Conservation (phyloP, 2,113 vertebrate species). For the Varanus salvator region DNA sequence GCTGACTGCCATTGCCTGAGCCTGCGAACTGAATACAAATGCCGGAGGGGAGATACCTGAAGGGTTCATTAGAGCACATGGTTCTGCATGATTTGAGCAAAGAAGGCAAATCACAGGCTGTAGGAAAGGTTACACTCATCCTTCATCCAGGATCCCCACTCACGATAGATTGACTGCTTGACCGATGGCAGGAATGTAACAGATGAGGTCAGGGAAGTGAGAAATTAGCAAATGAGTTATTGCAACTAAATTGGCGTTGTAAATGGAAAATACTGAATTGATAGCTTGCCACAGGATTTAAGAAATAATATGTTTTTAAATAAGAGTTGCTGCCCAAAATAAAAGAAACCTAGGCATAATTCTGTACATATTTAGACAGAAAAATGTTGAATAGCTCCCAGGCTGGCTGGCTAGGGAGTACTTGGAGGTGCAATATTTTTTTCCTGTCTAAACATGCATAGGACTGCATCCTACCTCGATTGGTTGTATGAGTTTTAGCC, state of each 20-base stretch:
- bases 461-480: neutral
- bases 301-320: neutral
- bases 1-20: neutral
- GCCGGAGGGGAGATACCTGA: neutral
- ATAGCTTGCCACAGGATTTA: neutral
- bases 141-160: neutral
- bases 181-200: neutral
- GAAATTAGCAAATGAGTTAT: neutral
- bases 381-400: no score
- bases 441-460: no score
- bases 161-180: neutral
- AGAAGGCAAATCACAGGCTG: neutral
- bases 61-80: neutral
- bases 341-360: neutral
- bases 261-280: neutral
- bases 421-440: no score
- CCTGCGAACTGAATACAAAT: neutral
- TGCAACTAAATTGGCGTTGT: neutral
- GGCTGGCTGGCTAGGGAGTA: no score
- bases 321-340: neutral
- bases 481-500: neutral
- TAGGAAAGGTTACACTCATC: neutral
- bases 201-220: neutral
- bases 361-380: no score
- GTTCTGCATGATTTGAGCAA: neutral